phyloP scores from a whole-genome alignment of 2,888 invertebrate species.

The Caenorhabditis zanzibari region DNA sequence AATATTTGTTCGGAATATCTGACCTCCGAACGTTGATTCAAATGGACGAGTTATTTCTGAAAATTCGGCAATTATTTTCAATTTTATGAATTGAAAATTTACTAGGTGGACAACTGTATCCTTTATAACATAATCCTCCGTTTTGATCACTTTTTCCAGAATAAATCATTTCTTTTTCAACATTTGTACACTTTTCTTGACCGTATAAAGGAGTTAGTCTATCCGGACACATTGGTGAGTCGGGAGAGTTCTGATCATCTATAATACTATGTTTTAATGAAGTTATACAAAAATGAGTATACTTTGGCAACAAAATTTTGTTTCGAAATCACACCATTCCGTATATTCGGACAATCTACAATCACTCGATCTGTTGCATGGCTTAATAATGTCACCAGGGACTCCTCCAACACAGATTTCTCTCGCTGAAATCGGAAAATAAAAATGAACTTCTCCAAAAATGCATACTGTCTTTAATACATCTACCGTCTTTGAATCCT shows the following conservation, averaged over 20 bases:
- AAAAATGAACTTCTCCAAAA: background rate
- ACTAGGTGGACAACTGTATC: constrained; percentile 56
- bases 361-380: constrained; percentile 31
- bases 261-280: too few species aligned
- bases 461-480: constrained; percentile 10
- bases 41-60: constrained; percentile 32
- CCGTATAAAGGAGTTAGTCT: constrained; percentile 51
- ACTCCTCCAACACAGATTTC: constrained; percentile 38
- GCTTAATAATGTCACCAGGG: constrained; percentile 2
- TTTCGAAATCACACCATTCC: constrained; percentile 51
- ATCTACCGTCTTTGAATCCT: constrained; percentile 1
- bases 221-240: constrained; percentile 37
- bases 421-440: constrained; percentile 6
- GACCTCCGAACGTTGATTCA: constrained; percentile 13
- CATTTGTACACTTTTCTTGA: constrained; percentile 35
- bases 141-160: constrained; percentile 45
- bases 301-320: constrained; percentile 41
- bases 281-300: too few species aligned
- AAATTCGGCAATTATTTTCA: background rate
- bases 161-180: constrained; percentile 17
- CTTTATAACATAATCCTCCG: constrained; percentile 49
- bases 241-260: background rate
- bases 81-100: background rate
- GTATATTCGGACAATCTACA: background rate
- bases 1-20: constrained; percentile 45